phyloP scores from a whole-genome alignment of 2,797 vertebrate species.

The Antennarius maculatus region DNA sequence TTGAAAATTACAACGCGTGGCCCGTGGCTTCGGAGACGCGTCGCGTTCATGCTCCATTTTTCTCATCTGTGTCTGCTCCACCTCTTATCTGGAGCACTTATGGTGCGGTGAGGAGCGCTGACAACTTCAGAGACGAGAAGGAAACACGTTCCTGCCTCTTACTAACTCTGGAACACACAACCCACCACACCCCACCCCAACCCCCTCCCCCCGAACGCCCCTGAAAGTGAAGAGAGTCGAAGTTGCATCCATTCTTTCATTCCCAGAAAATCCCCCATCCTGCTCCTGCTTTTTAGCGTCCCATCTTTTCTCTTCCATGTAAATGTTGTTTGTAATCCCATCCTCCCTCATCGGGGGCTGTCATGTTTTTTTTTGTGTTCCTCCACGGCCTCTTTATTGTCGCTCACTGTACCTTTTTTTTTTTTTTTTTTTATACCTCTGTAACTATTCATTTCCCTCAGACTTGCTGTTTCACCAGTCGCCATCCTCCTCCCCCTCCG shows the following conservation, averaged over 20 bases:
- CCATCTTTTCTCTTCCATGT: slow-evolving; percentile 30
- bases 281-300: slow-evolving; percentile 29
- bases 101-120: slow-evolving; percentile 47
- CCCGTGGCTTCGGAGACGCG: slow-evolving; percentile 59
- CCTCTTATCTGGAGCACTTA: slow-evolving; percentile 64
- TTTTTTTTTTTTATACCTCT: slow-evolving; percentile 5
- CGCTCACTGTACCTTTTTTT: slow-evolving; percentile 20
- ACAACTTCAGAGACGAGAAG: slow-evolving; percentile 57
- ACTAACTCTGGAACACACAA: slow-evolving; percentile 26
- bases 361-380: slow-evolving; percentile 33
- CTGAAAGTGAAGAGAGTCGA: slow-evolving; percentile 34
- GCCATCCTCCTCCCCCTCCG: not conserved
- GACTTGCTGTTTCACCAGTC: slow-evolving; percentile 24
- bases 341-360: slow-evolving; percentile 21
- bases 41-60: slow-evolving; percentile 64
- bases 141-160: slow-evolving; percentile 49
- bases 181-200: too few species aligned
- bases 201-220: too few species aligned
- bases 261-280: slow-evolving; percentile 34
- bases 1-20: slow-evolving; percentile 62
- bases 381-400: slow-evolving; percentile 35
- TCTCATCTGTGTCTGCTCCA: slow-evolving; percentile 51
- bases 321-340: slow-evolving; percentile 28
- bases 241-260: slow-evolving; percentile 39
- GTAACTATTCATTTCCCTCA: slow-evolving; percentile 1